Percentiles rank a stretch among this genome's conserved stretches.
phyloP scores from a whole-genome alignment of 2,113 vertebrate genomes.

The Macheiramphus alcinus region DNA sequence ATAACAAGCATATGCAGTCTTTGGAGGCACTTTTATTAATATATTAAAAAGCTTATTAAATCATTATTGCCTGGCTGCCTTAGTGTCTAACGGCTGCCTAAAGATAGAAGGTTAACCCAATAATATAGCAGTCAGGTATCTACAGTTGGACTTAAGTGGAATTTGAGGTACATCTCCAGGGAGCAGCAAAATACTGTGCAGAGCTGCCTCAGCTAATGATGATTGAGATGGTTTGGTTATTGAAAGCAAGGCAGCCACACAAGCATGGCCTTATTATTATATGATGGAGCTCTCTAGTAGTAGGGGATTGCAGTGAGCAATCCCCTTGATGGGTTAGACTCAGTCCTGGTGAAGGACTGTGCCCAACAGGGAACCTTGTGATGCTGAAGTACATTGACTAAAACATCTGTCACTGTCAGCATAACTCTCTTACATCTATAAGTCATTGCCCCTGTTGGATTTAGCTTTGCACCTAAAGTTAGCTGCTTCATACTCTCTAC shows the following conservation, averaged over 20 bases:
- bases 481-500: background rate
- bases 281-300: background rate
- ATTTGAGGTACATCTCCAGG: background rate
- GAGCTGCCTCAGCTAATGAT: background rate
- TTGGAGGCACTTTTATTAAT: constrained; percentile 14
- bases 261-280: background rate
- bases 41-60: constrained; percentile 1
- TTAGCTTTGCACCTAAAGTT: background rate
- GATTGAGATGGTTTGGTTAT: background rate
- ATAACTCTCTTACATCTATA: background rate
- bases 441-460: background rate
- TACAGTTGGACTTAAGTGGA: background rate
- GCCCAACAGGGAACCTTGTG: background rate
- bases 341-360: background rate
- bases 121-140: background rate
- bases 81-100: background rate
- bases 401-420: background rate
- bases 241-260: background rate
- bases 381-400: background rate
- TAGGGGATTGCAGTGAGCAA: background rate
- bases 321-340: background rate
- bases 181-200: background rate
- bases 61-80: constrained; percentile 14
- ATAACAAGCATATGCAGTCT: constrained; percentile 9
- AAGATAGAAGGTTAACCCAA: background rate